Evolutionary conservation across 2,888 invertebrate species (phyloP).

Genomic region (Eupithecia abbreviata): DNA sequence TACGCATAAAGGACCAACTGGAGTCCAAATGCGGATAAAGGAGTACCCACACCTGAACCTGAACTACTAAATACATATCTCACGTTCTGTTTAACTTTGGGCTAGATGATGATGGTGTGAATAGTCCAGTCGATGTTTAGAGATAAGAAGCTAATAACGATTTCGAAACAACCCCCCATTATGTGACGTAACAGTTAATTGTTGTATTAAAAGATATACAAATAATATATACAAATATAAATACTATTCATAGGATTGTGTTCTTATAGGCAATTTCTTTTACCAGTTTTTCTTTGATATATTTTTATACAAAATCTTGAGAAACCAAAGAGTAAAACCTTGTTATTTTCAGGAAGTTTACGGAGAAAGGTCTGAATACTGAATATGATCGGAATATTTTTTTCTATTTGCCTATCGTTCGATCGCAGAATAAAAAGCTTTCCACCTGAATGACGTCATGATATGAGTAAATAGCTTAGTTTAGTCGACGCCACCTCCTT

Average conservation of each 20-base stretch:
- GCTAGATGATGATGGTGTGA: neutral
- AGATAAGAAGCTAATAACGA: neutral
- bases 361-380: slow-evolving; percentile 17
- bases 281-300: slow-evolving; percentile 16
- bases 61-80: too few relatives aligned
- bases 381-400: slow-evolving; percentile 13
- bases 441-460: slow-evolving; percentile 3
- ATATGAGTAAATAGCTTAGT: neutral
- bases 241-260: neutral
- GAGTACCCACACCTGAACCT: neutral
- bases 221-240: too few relatives aligned
- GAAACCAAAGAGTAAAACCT: neutral
- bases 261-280: neutral
- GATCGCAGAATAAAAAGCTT: neutral
- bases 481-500: neutral
- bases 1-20: too few relatives aligned
- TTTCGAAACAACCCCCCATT: neutral
- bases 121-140: neutral
- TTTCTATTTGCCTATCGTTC: neutral
- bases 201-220: neutral
- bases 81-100: neutral
- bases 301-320: slow-evolving; percentile 1
- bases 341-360: neutral
- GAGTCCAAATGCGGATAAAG: too few relatives aligned
- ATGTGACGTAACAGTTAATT: neutral